These are phyloP conservation scores for Platysteira castanea DNA, from an alignment of 2,113 vertebrate genomes.

Conservation along the genomic window DNA sequence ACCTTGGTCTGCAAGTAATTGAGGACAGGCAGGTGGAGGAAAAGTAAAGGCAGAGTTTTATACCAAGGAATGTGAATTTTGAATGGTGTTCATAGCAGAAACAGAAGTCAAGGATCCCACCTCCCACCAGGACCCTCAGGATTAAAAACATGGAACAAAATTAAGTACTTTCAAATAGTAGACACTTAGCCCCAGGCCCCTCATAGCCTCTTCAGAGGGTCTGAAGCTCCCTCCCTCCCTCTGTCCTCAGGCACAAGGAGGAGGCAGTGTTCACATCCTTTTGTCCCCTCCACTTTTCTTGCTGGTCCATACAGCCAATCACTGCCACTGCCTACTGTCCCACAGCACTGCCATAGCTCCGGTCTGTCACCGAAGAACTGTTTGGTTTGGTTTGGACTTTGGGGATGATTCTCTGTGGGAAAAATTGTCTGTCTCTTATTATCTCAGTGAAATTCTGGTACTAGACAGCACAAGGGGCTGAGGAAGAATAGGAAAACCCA, in stretches of 20 bases:
- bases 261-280: not conserved
- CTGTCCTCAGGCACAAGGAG: not conserved
- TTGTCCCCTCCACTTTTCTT: not conserved
- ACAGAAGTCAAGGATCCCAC: not conserved
- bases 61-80: not conserved
- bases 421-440: not conserved
- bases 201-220: not conserved
- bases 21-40: not conserved
- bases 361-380: fast-evolving
- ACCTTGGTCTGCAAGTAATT: not conserved
- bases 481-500: not conserved
- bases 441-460: not conserved
- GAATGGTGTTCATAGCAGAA: not conserved
- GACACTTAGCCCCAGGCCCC: not conserved
- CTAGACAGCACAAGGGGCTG: not conserved
- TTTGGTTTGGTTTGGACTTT: not conserved
- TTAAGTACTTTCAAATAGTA: not conserved
- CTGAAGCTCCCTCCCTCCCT: not conserved
- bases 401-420: not conserved
- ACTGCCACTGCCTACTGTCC: not conserved
- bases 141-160: not conserved
- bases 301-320: not conserved
- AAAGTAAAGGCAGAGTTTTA: not conserved
- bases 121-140: not conserved
- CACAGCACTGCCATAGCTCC: fast-evolving